Conservation (phyloP, 1,140 invertebrate species). For the Maconellicoccus hirsutus region DNA sequence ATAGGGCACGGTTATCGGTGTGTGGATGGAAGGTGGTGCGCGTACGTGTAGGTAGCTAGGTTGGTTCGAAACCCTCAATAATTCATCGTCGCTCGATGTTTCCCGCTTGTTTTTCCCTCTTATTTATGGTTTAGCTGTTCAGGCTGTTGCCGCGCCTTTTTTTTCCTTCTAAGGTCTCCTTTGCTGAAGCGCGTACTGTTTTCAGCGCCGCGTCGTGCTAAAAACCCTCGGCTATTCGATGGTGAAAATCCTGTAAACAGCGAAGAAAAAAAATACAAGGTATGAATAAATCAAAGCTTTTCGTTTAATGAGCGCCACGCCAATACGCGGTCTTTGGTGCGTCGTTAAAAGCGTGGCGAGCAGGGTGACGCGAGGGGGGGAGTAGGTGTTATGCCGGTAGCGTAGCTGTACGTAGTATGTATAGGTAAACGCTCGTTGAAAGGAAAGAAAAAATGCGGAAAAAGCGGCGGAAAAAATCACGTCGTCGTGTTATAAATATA, state of each 20-base stretch:
- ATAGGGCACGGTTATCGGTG: too few relatives aligned
- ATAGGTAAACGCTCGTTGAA: too few relatives aligned
- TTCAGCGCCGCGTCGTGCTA: neutral
- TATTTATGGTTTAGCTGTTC: neutral
- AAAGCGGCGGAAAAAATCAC: too few relatives aligned
- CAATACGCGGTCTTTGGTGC: too few relatives aligned
- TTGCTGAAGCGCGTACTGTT: neutral
- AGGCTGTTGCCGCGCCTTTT: neutral
- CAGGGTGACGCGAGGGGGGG: too few relatives aligned
- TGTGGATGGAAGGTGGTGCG: too few relatives aligned
- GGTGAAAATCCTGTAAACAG: neutral
- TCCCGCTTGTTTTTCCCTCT: neutral
- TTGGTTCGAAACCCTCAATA: neutral
- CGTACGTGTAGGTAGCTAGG: too few relatives aligned
- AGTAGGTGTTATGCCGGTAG: too few relatives aligned
- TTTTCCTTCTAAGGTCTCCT: neutral
- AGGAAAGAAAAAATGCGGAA: too few relatives aligned
- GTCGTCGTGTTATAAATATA: too few relatives aligned
- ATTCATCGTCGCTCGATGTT: slow-evolving; percentile 1
- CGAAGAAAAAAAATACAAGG: neutral
- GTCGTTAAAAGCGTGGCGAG: too few relatives aligned
- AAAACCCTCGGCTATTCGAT: neutral
- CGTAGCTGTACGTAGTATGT: too few relatives aligned
- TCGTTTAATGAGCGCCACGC: slow-evolving; percentile 6
- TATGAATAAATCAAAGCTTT: slow-evolving; percentile 15